Evolutionary conservation across 1,140 invertebrate species (phyloP), one percentile per base, ranked within the genome.

Genomic region (Trichonephila inaurata): DNA sequence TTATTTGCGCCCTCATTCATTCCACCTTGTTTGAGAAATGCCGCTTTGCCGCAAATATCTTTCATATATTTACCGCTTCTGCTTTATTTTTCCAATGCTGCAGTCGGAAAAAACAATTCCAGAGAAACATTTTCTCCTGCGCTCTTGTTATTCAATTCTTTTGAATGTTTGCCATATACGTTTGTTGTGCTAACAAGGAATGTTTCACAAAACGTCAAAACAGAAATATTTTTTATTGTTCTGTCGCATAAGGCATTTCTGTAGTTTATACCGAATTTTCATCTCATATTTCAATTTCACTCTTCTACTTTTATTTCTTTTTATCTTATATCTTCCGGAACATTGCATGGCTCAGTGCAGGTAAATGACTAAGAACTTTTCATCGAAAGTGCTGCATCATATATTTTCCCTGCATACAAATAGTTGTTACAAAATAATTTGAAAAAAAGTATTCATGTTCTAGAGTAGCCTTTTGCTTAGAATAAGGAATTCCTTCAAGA

Each of bases 111-210:
- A 83, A 83, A 21, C 19, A 16, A 14, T n/a, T 44, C 86, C 60
- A 66, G 64, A 40, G 64, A 88, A 88, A 88, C 86, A 64, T 28
- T 44, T 51, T 10, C 60, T 28, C 16, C 86, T 21, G 16, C 61
- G 40, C 64, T 24, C 60, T 51, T 33, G 86, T 88, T 88, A 88
- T 88, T 88, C 28, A 88, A 88, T 66, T 88, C 61, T 64, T 88
- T 64, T 88, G 86, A 61, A 88, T 88, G 24, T 88, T 88, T 88
- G 86, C 61, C 86, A 88, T 61, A 19, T 40, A 40, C 61, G 19
- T 88, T 62, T 88, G 21, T 51, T 88, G 60, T 88, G 33, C 33
- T 88, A 88, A 88, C 86, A 88, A 88, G 60, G 61, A 88, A 66
- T 44, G 86, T 64, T 88, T 88, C 86, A 33, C 64, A 62, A 88